These are phyloP conservation scores for Plebejus argus DNA, from an alignment of 2,888 invertebrate species.

Conservation along the genomic window DNA sequence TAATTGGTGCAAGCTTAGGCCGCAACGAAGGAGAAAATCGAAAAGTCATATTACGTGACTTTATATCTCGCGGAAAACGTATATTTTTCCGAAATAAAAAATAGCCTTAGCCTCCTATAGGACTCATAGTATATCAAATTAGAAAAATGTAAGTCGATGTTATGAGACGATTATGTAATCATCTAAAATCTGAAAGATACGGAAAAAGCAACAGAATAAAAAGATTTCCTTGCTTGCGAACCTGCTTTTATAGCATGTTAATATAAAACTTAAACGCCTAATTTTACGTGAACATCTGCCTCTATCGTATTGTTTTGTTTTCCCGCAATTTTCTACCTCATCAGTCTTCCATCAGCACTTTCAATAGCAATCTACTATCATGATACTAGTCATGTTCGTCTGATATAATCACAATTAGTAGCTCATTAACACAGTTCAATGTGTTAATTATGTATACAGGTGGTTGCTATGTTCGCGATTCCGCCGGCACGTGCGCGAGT, in stretches of 20 bases:
- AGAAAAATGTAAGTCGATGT: too few species aligned
- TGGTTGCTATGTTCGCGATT: constrained; percentile 1
- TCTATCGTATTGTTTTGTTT: neutral
- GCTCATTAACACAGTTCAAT: neutral
- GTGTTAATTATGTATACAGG: constrained; percentile 3
- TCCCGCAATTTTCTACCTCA: neutral
- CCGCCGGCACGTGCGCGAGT: neutral
- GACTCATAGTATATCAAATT: too few species aligned
- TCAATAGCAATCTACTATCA: neutral
- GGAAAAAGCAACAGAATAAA: neutral
- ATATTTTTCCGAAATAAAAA: too few species aligned
- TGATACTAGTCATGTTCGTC: neutral
- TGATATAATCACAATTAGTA: constrained; percentile 17
- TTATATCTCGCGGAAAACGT: too few species aligned
- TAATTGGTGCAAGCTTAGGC: too few species aligned
- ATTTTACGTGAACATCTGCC: neutral
- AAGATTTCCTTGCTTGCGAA: neutral
- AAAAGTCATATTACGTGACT: too few species aligned
- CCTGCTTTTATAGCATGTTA: neutral
- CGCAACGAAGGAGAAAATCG: too few species aligned
- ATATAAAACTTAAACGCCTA: neutral
- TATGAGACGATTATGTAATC: too few species aligned
- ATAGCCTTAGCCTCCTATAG: too few species aligned
- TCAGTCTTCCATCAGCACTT: neutral
- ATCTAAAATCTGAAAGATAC: too few species aligned